Evolutionary conservation across 2,888 invertebrate species (phyloP).

Genomic region (Thera britannica): DNA sequence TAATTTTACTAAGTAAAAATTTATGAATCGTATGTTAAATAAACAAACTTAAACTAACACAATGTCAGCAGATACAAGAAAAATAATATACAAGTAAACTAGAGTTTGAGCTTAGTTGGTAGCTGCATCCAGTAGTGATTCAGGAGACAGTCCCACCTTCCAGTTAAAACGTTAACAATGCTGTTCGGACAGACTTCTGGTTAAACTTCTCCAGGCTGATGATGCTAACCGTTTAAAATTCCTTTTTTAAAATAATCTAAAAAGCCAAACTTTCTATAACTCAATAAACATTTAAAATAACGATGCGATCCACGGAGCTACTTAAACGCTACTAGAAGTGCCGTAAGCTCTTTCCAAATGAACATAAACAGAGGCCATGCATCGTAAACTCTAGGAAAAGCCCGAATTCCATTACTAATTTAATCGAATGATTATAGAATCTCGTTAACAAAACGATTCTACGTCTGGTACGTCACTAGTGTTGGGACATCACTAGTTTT

Average conservation of each 20-base stretch:
- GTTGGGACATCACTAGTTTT: conserved; percentile 52
- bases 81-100: no score
- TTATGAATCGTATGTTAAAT: no score
- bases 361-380: conserved; percentile 38
- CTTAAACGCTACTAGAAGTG: conserved; percentile 34
- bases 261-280: conserved; percentile 19
- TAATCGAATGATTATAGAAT: conserved; percentile 45
- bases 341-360: conserved; percentile 30
- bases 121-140: no score
- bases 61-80: no score
- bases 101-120: no score
- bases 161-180: no score
- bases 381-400: conserved; percentile 22
- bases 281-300: conserved; percentile 30
- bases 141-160: no score
- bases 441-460: conserved; percentile 44
- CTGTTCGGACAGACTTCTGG: no score
- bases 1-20: no score
- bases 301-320: conserved; percentile 10
- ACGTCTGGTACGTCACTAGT: conserved; percentile 39
- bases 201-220: no score
- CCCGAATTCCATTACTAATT: conserved; percentile 46
- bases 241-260: neutral
- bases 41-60: no score
- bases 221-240: neutral